Evolutionary conservation across 2,113 vertebrate species (phyloP), one percentile per base, ranked within the genome.

Genomic region (Odontophorus gujanensis): DNA sequence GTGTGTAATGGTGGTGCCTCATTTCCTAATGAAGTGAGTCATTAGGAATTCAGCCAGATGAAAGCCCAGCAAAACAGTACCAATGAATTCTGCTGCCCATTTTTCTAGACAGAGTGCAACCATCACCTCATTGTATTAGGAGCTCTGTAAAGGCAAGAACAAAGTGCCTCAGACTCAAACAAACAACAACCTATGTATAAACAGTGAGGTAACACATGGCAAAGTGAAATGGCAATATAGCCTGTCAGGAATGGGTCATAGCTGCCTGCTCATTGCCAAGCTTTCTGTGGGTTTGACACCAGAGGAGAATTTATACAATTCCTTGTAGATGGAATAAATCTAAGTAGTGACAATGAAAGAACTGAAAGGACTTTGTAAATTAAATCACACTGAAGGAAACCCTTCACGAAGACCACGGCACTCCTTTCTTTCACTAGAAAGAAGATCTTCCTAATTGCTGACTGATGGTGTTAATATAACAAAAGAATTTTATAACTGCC

Each of bases 251-350:
- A 62, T 13, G 34, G 58, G 40, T 68, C 40, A 75, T 32, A 28
- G 25, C 34, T 88, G 36, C 26, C 30, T 57, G 61, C 28, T 51
- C 21, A 48, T 7, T 76, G 30, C 57, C 36, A 91, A 36, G 26
- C 68, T 63, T 80, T 87, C 67, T 85, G 36, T 67, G 55, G 30
- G 42, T 20, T 15, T 57, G 77, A 73, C 24, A 72, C 24, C 21
- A 80, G 50, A 84, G 19, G 76, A 30, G 43, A 1, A 36, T 69
- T 83, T 90, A 69, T 63, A 90, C 74, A 83, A 66, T 89, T 93
- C 83, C 72, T 87, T 96, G 40, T 83, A 95, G 69, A 76, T 68
- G 65, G 32, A 58, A 71, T 72, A 94, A 97, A 86, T 90, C 59
- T 53, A 59, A 90, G 55, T 62, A 95, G 42, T 47, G 76, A 51